Evolutionary conservation across 2,888 invertebrate species (phyloP).

Genomic region (Hypena proboscidalis): DNA sequence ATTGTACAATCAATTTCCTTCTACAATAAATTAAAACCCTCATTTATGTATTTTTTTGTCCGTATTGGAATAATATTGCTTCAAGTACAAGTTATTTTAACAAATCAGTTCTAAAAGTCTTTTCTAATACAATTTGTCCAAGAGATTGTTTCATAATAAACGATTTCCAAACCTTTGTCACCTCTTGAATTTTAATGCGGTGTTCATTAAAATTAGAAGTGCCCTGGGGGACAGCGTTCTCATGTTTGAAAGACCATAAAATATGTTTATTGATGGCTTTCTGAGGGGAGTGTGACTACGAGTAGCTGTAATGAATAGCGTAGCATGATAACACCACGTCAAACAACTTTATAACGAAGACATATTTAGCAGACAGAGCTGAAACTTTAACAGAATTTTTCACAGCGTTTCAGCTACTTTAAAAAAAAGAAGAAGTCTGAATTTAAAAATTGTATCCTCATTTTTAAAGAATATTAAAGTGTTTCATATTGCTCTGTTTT

Average conservation of each 20-base stretch:
- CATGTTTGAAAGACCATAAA: constrained; percentile 10
- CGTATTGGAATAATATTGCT: too few relatives aligned
- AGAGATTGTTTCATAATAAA: neutral
- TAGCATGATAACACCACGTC: constrained; percentile 12
- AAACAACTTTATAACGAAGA: constrained; percentile 17
- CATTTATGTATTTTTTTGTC: too few relatives aligned
- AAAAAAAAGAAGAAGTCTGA: too few relatives aligned
- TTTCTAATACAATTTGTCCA: too few relatives aligned
- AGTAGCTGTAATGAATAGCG: constrained; percentile 5
- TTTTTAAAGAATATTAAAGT: too few relatives aligned
- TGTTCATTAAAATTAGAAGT: constrained; percentile 9
- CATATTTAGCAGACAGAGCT: neutral
- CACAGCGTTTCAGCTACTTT: neutral
- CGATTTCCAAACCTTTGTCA: too few relatives aligned
- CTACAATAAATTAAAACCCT: too few relatives aligned
- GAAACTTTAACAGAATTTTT: constrained; percentile 33
- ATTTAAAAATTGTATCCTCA: too few relatives aligned
- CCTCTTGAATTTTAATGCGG: constrained; percentile 7
- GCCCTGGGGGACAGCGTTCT: neutral
- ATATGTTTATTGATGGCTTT: constrained; percentile 7
- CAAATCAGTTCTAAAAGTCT: neutral
- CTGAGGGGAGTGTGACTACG: neutral
- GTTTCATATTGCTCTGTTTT: too few relatives aligned
- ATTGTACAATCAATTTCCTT: too few relatives aligned
- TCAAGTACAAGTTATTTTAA: neutral